Percentiles rank a stretch among this genome's conserved stretches.
phyloP scores from a whole-genome alignment of 2,797 vertebrate genomes.

The Chelonia mydas region DNA sequence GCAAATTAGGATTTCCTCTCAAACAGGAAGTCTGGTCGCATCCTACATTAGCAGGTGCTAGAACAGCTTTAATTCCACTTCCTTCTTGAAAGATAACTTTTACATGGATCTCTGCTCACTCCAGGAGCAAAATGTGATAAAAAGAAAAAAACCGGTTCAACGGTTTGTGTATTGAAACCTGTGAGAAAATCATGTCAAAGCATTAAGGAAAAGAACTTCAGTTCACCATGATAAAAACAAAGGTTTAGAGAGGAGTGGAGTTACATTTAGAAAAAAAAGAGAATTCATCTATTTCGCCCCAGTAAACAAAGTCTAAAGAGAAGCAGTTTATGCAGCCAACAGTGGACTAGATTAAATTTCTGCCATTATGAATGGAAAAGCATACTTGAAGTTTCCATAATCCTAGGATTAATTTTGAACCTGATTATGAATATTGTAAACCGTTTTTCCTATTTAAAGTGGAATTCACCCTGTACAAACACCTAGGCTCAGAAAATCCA shows the following conservation, averaged over 20 bases:
- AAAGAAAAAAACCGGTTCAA: background rate
- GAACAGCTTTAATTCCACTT: constrained; percentile 69
- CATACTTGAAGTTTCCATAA: background rate
- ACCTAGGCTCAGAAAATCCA: constrained; percentile 27
- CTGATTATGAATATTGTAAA: constrained; percentile 35
- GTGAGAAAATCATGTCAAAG: background rate
- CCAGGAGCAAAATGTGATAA: background rate
- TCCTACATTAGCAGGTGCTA: constrained; percentile 77
- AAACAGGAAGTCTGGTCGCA: constrained; percentile 75
- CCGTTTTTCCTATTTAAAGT: constrained; percentile 57
- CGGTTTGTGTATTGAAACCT: accelerated
- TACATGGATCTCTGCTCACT: background rate
- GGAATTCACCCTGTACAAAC: constrained; percentile 39
- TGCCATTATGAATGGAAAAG: background rate
- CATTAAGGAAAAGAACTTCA: background rate
- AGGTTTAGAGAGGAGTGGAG: background rate
- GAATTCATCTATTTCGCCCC: background rate
- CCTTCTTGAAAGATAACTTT: constrained; percentile 69
- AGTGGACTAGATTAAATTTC: background rate
- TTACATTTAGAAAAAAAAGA: background rate
- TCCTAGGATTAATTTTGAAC: constrained; percentile 26
- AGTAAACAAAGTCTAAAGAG: background rate
- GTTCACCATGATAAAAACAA: background rate
- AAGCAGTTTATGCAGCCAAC: background rate
- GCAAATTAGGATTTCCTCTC: constrained; percentile 78